Conservation (phyloP, 1,140 invertebrate genomes). For the Colletes gigas region DNA sequence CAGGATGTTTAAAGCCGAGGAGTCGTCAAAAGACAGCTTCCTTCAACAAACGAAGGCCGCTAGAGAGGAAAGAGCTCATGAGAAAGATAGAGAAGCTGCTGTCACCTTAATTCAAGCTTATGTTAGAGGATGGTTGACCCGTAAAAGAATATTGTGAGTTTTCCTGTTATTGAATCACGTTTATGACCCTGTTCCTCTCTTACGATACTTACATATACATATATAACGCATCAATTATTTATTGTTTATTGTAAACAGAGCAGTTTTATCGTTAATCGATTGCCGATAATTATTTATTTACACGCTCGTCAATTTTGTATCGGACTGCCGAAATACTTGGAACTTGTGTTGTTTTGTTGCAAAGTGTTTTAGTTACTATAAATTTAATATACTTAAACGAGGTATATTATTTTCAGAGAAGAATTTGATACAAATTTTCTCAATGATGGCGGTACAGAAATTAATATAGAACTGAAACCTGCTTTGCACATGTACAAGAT, state of each 20-base stretch:
- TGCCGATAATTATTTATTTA: slow-evolving; percentile 28
- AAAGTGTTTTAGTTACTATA: not conserved
- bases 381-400: not conserved
- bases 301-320: slow-evolving; percentile 14
- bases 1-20: slow-evolving; percentile 84
- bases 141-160: slow-evolving; percentile 85
- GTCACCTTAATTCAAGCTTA: slow-evolving; percentile 87
- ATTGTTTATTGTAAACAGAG: slow-evolving; percentile 4
- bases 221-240: not conserved
- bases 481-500: slow-evolving; percentile 87
- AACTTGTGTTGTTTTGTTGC: too few species aligned
- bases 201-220: not conserved
- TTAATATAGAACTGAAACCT: slow-evolving; percentile 82
- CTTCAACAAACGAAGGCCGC: slow-evolving; percentile 93
- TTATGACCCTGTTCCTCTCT: not conserved
- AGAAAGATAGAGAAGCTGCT: slow-evolving; percentile 88
- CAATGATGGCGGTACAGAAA: slow-evolving; percentile 77
- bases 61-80: slow-evolving; percentile 90
- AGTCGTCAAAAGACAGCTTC: slow-evolving; percentile 85
- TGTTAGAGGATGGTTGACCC: slow-evolving; percentile 87
- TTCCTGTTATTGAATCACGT: not conserved
- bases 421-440: slow-evolving; percentile 87
- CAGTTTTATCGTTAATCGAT: slow-evolving; percentile 1
- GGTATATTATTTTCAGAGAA: slow-evolving; percentile 80
- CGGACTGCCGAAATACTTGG: not conserved